Evolutionary conservation across 2,888 invertebrate genomes (phyloP).

Genomic region (Trissoscelio sp.): DNA sequence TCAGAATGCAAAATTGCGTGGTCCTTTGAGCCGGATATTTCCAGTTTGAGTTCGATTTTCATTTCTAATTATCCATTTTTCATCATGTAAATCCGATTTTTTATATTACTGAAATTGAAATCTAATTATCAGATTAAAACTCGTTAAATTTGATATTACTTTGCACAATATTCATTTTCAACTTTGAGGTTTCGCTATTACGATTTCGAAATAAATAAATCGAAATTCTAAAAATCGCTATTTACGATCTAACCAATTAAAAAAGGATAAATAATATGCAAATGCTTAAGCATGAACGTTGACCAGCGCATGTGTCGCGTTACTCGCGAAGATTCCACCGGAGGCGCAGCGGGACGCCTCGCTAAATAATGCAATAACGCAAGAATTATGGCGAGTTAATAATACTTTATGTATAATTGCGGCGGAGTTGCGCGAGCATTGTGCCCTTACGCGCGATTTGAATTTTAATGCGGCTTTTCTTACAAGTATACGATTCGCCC

Average conservation of each 20-base stretch:
- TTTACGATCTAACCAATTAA: slow-evolving; percentile 54
- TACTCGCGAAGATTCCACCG: slow-evolving; percentile 77
- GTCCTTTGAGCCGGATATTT: slow-evolving; percentile 1
- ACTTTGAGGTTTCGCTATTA: not conserved
- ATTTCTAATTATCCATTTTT: not conserved
- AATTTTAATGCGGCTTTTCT: slow-evolving; percentile 59
- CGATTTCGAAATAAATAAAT: slow-evolving; percentile 23
- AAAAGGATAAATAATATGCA: slow-evolving; percentile 53
- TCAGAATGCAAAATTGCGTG: slow-evolving; percentile 15
- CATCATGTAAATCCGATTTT: not conserved
- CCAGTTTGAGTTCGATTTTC: too few relatives aligned
- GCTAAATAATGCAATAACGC: slow-evolving; percentile 83
- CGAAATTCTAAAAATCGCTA: not conserved
- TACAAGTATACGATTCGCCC: slow-evolving; percentile 31
- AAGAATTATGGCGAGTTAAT: slow-evolving; percentile 82
- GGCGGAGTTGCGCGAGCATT: slow-evolving; percentile 66
- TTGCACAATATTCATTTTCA: too few relatives aligned
- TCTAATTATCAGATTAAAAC: not conserved
- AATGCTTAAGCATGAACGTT: slow-evolving; percentile 36
- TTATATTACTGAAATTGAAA: not conserved
- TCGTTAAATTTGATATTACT: too few relatives aligned
- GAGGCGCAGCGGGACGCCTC: slow-evolving; percentile 78
- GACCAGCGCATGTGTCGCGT: slow-evolving; percentile 62
- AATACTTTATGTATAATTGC: slow-evolving; percentile 82
- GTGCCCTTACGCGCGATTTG: slow-evolving; percentile 53